Base-by-base conservation (phyloP, 1,140 invertebrate species). In the Pararge aegeria region DNA sequence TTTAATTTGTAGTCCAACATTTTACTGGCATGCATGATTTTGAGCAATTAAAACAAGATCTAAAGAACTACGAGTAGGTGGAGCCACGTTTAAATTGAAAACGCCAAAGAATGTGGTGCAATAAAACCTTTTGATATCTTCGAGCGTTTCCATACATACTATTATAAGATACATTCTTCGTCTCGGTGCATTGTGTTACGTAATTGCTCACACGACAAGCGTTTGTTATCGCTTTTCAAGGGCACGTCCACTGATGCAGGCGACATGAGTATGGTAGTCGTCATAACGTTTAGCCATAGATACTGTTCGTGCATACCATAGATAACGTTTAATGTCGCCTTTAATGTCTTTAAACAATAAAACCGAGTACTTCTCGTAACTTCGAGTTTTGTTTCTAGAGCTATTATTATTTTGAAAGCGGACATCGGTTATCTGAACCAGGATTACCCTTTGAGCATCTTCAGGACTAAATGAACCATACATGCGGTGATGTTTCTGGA, bases 151-250 rank as follows among this genome's bases (percentile, higher is more conserved):
- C 38, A 51, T 59, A 51, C 27, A 53, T 52, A 49, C 24, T 34
- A 55, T 58, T 34, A 49, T n/a, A 16, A 46, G 29, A 12, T 48
- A 40, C 42, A 61, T 61, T 61, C 51, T 51, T 53, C 51, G 51
- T 61, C 30, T 54, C 20, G 50, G 57, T 34, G 38, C 57, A 40
- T 48, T 54, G 50, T 21, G 34, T 79, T 77, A 77, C 70, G 64
- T 75, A 79, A 79, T 49, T 60, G 66, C 59, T 66, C 61, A 52
- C 70, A 69, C 68, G 61, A 66, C 70, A 64, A 71, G 71, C 46
- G 65, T 64, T 68, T 51, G 61, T 79, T 82, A 82, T 79, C 77
- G 73, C 59, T 58, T 64, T 75, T 77, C 78, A 84, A 84, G 79
- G 78, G 68, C 75, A 70, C 56, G 46, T 61, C 50, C 64, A 27